Conservation (phyloP, 2,888 invertebrate genomes). For the Harmothoe impar region DNA sequence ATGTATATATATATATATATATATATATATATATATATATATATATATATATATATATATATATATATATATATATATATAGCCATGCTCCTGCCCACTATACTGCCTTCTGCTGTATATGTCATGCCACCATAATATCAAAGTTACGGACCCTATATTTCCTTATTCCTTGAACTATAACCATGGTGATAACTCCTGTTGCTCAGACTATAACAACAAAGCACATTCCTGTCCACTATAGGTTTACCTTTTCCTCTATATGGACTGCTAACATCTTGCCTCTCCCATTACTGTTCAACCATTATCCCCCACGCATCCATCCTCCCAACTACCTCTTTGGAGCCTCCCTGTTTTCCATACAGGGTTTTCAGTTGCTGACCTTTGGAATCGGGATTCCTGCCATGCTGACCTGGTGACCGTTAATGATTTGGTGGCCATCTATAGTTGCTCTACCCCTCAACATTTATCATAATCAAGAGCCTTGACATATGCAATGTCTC, state of each 20-base stretch:
- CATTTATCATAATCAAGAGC: neutral
- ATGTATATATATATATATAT: too few species aligned
- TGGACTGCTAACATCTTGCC: neutral
- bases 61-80: too few species aligned
- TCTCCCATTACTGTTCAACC: neutral
- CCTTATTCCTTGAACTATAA: too few species aligned
- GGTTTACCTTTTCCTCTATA: neutral
- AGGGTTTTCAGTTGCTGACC: neutral
- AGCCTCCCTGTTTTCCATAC: neutral
- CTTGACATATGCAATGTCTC: neutral
- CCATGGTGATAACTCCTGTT: too few species aligned
- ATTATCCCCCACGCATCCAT: neutral
- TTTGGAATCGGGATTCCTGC: constrained; percentile 21
- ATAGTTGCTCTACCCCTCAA: neutral
- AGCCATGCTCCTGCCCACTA: too few species aligned
- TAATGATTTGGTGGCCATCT: neutral
- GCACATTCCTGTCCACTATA: neutral
- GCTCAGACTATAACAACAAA: too few species aligned
- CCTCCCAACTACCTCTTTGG: neutral
- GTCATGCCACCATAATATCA: too few species aligned
- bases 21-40: too few species aligned
- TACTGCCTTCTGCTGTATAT: too few species aligned
- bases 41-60: too few species aligned
- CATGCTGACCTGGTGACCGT: neutral
- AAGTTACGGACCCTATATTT: too few species aligned